Evolutionary conservation across 2,888 invertebrate species (phyloP).

Genomic region (Volucella zonaria): DNA sequence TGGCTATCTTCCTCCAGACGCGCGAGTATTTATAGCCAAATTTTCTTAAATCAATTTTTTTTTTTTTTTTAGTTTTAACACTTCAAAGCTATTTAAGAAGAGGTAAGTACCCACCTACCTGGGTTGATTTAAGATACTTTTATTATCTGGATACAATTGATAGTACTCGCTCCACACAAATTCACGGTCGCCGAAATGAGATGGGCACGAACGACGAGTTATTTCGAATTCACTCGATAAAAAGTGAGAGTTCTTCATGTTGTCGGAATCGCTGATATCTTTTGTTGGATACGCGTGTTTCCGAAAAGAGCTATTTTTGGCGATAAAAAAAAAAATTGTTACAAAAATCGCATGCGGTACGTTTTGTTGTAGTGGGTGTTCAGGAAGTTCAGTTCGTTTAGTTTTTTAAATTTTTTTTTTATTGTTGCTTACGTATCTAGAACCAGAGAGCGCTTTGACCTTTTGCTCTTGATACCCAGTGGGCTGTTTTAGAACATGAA

Average conservation of each 20-base stretch:
- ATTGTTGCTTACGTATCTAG: constrained; percentile 11
- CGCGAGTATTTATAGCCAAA: constrained; percentile 14
- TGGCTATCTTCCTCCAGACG: not conserved
- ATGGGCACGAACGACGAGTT: not conserved
- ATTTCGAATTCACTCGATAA: constrained; percentile 10
- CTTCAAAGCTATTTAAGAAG: constrained; percentile 75
- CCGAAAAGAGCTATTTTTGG: constrained; percentile 16
- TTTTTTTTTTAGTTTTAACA: constrained; percentile 31
- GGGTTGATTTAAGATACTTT: not conserved
- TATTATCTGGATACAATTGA: not conserved
- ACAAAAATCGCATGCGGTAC: not conserved
- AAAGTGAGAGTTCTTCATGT: constrained; percentile 15
- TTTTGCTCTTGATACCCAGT: constrained; percentile 52
- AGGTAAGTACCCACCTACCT: constrained; percentile 45
- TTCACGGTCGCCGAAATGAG: constrained; percentile 30
- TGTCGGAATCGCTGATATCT: not conserved
- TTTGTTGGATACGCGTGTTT: constrained; percentile 22
- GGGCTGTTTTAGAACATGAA: not conserved
- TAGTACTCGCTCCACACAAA: not conserved
- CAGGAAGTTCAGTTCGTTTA: not conserved
- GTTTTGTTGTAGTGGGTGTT: constrained; percentile 26
- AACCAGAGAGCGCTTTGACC: constrained; percentile 25
- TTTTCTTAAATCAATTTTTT: constrained; percentile 11
- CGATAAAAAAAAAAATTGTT: constrained; percentile 1
- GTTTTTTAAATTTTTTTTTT: not conserved